A percentile compares a stretch with the other conserved stretches of the same genome.
Evolutionary conservation across 1,140 invertebrate genomes (phyloP).

Genomic region (Caerostris darwini): DNA sequence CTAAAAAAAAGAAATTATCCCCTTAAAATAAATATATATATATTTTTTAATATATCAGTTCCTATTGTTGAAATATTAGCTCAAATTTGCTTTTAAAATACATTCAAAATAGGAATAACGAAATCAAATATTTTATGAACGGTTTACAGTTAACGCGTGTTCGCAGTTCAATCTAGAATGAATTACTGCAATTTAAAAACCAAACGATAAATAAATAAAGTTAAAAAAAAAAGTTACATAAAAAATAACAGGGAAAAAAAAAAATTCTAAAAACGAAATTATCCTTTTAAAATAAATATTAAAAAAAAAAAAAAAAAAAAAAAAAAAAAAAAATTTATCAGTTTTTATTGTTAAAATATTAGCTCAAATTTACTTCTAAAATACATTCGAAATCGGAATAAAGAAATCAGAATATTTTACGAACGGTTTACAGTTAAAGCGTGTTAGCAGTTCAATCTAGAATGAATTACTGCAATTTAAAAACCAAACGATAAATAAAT

Average conservation of each 20-base stretch:
- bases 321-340: not conserved
- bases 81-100: too few relatives aligned
- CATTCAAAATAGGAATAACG: too few relatives aligned
- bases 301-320: not conserved
- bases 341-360: not conserved
- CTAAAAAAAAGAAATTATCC: not conserved
- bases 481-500: slow-evolving; percentile 58
- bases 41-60: too few relatives aligned
- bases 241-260: not conserved
- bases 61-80: too few relatives aligned
- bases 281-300: not conserved
- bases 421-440: not conserved
- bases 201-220: slow-evolving; percentile 7
- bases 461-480: slow-evolving; percentile 51
- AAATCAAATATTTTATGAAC: not conserved
- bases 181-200: not conserved
- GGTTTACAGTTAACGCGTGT: not conserved
- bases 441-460: not conserved
- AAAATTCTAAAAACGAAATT: slow-evolving; percentile 1
- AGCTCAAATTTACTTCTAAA: not conserved
- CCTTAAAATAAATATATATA: not conserved
- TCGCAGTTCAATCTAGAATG: not conserved
- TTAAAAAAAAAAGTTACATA: not conserved
- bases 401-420: slow-evolving; percentile 1
- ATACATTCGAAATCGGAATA: not conserved